Conservation (phyloP, 2,113 vertebrate species). For the Origma solitaria region DNA sequence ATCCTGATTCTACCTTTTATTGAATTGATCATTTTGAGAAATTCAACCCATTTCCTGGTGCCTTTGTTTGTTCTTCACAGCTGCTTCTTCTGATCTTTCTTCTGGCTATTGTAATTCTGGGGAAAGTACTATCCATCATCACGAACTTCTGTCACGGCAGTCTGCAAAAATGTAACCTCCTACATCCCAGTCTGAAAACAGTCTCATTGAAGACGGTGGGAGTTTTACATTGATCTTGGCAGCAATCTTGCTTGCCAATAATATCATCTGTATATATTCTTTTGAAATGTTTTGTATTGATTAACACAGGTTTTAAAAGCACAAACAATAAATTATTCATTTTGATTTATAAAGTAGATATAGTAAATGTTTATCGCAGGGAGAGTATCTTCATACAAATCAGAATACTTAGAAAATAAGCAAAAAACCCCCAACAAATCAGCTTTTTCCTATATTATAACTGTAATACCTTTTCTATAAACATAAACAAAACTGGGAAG, state of each 20-base stretch:
- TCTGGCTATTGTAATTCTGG: neutral
- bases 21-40: neutral
- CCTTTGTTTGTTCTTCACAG: neutral
- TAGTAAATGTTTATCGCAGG: neutral
- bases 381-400: neutral
- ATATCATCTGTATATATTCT: neutral
- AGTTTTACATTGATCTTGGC: neutral
- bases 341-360: conserved; percentile 3
- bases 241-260: neutral
- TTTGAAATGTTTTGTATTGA: conserved; percentile 30
- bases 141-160: neutral
- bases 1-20: neutral
- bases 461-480: neutral
- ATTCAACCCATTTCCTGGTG: neutral
- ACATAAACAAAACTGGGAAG: neutral
- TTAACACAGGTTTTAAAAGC: conserved; percentile 15
- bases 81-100: neutral
- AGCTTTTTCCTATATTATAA: neutral
- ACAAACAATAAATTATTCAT: conserved; percentile 35
- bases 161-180: neutral
- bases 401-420: neutral
- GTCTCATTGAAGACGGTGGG: neutral
- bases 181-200: neutral
- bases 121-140: neutral
- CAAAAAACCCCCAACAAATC: neutral